Percentiles rank a stretch among this genome's conserved stretches.
Evolutionary conservation across 2,888 invertebrate genomes (phyloP).

Genomic region (Anthoptus insignis): DNA sequence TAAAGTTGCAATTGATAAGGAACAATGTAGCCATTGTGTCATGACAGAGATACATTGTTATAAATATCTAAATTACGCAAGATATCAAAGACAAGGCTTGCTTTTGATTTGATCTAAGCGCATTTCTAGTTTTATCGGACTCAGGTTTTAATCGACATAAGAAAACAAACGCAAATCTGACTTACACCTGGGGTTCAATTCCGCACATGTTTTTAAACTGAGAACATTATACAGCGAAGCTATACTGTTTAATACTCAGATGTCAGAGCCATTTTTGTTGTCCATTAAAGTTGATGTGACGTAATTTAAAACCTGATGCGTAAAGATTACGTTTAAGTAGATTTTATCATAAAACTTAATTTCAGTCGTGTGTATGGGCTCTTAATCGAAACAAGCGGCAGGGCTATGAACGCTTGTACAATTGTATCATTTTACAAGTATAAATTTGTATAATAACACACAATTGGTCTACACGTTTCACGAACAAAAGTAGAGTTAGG

Average conservation of each 20-base stretch:
- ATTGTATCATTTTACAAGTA: no score
- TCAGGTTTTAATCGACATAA: no score
- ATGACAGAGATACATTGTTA: slow-evolving; percentile 80
- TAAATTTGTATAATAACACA: no score
- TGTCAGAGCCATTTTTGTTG: slow-evolving; percentile 22
- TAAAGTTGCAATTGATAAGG: slow-evolving; percentile 77
- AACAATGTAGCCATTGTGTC: slow-evolving; percentile 80
- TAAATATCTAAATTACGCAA: slow-evolving; percentile 78
- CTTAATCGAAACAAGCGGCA: no score
- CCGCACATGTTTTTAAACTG: background rate
- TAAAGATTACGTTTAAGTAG: slow-evolving; percentile 28
- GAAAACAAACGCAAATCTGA: background rate
- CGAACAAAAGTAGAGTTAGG: no score
- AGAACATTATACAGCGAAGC: background rate
- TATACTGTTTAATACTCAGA: slow-evolving; percentile 18
- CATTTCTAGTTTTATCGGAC: slow-evolving; percentile 25
- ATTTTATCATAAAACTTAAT: slow-evolving; percentile 30
- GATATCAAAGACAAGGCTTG: slow-evolving; percentile 69
- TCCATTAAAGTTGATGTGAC: slow-evolving; percentile 24
- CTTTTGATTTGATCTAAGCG: slow-evolving; percentile 52
- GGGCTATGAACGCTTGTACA: no score
- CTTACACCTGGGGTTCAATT: background rate
- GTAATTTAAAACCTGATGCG: slow-evolving; percentile 36
- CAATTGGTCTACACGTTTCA: no score
- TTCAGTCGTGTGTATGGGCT: background rate